A percentile compares a stretch with the other conserved stretches of the same genome.
Conservation (phyloP, 1,140 invertebrate genomes). For the Dufourea novaeangliae region DNA sequence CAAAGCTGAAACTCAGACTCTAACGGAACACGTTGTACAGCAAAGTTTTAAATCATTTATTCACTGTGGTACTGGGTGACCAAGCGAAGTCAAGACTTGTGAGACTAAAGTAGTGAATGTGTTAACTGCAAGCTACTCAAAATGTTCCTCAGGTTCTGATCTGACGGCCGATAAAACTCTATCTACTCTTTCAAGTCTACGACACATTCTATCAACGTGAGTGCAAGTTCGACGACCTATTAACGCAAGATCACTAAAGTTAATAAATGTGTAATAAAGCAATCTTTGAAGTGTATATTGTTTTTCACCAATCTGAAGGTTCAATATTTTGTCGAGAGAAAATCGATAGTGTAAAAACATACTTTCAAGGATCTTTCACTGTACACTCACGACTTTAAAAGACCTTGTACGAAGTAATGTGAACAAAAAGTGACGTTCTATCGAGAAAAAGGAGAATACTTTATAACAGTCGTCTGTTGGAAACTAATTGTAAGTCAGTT, state of each 20-base stretch:
- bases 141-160: too few species aligned
- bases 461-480: not conserved
- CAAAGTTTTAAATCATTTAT: too few species aligned
- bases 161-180: too few species aligned
- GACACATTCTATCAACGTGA: too few species aligned
- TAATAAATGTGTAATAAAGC: not conserved
- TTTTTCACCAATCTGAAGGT: not conserved
- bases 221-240: not conserved
- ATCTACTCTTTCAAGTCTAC: too few species aligned
- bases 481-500: not conserved
- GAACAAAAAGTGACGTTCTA: not conserved
- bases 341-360: slow-evolving; percentile 1
- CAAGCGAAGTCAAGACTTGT: too few species aligned
- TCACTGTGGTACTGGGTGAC: not conserved
- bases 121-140: too few species aligned
- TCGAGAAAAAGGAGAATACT: not conserved
- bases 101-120: too few species aligned
- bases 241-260: not conserved
- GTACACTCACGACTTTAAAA: not conserved
- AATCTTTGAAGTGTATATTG: not conserved
- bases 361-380: not conserved
- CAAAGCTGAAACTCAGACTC: too few species aligned
- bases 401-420: not conserved
- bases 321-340: not conserved
- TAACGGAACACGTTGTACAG: too few species aligned